Evolutionary conservation across 2,113 vertebrate species (phyloP).

Genomic region (Bungarus multicinctus): DNA sequence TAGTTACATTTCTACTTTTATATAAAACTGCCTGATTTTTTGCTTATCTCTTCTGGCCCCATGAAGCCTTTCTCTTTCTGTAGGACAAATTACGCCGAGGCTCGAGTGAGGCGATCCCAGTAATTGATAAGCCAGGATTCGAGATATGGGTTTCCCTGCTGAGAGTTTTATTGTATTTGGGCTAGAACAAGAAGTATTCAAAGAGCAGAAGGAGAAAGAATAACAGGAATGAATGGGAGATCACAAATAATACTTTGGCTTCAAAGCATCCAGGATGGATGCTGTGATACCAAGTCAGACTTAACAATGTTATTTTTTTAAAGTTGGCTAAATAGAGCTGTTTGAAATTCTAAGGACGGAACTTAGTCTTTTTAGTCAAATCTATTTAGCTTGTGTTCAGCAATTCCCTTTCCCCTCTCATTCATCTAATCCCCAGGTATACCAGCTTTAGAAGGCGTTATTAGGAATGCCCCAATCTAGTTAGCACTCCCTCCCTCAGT

Average conservation of each 20-base stretch:
- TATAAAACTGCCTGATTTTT: not conserved
- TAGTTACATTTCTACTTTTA: constrained; percentile 13
- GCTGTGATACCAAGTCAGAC: not conserved
- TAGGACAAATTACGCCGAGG: not conserved
- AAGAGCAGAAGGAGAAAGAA: constrained; percentile 6
- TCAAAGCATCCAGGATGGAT: constrained; percentile 1
- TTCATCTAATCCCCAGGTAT: constrained; percentile 19
- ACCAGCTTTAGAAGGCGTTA: constrained; percentile 9
- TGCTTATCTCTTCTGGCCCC: not conserved
- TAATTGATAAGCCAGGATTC: constrained; percentile 10
- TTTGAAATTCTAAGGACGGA: constrained; percentile 5
- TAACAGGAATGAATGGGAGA: constrained; percentile 1
- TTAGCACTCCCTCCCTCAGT: not conserved
- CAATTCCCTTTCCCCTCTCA: constrained; percentile 2
- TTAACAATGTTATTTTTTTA: constrained; percentile 14
- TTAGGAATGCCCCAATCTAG: not conserved
- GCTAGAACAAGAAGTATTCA: not conserved
- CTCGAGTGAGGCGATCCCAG: not conserved
- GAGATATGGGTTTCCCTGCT: constrained; percentile 1
- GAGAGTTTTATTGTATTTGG: not conserved
- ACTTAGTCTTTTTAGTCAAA: constrained; percentile 9
- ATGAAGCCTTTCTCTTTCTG: not conserved
- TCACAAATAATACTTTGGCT: constrained; percentile 18
- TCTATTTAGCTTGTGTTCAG: constrained; percentile 17
- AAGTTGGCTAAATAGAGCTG: constrained; percentile 4